These are phyloP conservation scores for Agonopterix arenella DNA, from an alignment of 2,888 invertebrate genomes.

Conservation along the genomic window DNA sequence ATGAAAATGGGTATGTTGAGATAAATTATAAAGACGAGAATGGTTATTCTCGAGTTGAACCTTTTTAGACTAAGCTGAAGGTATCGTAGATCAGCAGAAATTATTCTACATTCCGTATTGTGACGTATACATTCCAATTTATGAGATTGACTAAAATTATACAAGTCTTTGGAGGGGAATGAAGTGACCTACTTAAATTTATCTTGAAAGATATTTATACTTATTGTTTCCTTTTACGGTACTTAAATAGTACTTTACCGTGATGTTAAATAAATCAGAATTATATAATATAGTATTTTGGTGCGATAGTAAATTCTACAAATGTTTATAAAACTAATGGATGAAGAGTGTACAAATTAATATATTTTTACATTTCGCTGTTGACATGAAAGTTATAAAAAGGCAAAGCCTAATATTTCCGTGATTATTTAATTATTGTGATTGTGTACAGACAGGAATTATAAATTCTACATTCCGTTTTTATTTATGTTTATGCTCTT, in stretches of 20 bases:
- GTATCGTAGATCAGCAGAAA: constrained; percentile 20
- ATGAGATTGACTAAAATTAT: constrained; percentile 36
- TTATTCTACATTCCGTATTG: constrained; percentile 50
- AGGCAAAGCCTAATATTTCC: constrained; percentile 68
- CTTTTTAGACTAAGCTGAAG: constrained; percentile 18
- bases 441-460: constrained; percentile 70
- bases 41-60: constrained; percentile 22
- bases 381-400: constrained; percentile 57
- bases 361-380: constrained; percentile 75
- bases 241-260: constrained; percentile 50
- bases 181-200: constrained; percentile 51
- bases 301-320: constrained; percentile 75
- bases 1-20: constrained; percentile 45
- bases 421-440: constrained; percentile 71
- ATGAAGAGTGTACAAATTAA: constrained; percentile 71
- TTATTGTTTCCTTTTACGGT: constrained; percentile 54
- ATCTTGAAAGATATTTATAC: constrained; percentile 34
- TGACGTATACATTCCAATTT: constrained; percentile 48
- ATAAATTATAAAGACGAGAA: constrained; percentile 25
- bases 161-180: constrained; percentile 61
- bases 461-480: constrained; percentile 73
- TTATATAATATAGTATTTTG: constrained; percentile 58
- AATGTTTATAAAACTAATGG: constrained; percentile 63
- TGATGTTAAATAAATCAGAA: constrained; percentile 46
- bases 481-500: constrained; percentile 41